Percentiles rank a stretch among this genome's conserved stretches.
Conservation (phyloP, 2,797 vertebrate species). For the Melanitta fusca region DNA sequence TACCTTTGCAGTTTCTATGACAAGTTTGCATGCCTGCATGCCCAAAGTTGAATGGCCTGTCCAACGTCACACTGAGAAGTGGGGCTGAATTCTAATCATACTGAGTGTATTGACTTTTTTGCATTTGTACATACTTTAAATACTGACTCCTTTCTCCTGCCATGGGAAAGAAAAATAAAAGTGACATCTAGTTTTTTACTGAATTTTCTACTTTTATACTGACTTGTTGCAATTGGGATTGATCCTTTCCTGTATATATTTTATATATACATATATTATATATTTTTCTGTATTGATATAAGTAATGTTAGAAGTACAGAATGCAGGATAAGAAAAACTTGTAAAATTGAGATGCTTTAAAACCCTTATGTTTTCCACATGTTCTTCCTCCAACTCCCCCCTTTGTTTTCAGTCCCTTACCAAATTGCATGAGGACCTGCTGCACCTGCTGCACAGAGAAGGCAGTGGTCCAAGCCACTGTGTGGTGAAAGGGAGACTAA, state of each 20-base stretch:
- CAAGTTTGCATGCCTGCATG: rapidly evolving
- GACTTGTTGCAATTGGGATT: not conserved
- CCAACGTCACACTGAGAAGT: not conserved
- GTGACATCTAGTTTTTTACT: not conserved
- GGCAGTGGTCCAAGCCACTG: too few relatives aligned
- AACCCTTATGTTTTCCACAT: not conserved
- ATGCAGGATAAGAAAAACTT: not conserved
- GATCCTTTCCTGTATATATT: not conserved
- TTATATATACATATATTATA: too few relatives aligned
- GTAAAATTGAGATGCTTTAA: not conserved
- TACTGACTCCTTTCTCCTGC: not conserved
- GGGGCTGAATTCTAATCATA: not conserved
- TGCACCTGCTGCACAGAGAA: not conserved
- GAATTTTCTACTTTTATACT: not conserved
- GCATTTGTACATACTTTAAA: not conserved
- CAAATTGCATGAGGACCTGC: not conserved
- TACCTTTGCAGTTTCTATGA: not conserved
- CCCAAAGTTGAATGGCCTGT: not conserved
- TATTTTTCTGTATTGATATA: not conserved
- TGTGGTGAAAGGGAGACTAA: not conserved
- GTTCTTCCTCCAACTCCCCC: not conserved
- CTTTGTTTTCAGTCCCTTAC: not conserved
- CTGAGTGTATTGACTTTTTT: not conserved
- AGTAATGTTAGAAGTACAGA: not conserved
- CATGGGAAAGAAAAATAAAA: not conserved